phyloP scores from a whole-genome alignment of 2,888 invertebrate genomes.

The Ophion ventricosus region DNA sequence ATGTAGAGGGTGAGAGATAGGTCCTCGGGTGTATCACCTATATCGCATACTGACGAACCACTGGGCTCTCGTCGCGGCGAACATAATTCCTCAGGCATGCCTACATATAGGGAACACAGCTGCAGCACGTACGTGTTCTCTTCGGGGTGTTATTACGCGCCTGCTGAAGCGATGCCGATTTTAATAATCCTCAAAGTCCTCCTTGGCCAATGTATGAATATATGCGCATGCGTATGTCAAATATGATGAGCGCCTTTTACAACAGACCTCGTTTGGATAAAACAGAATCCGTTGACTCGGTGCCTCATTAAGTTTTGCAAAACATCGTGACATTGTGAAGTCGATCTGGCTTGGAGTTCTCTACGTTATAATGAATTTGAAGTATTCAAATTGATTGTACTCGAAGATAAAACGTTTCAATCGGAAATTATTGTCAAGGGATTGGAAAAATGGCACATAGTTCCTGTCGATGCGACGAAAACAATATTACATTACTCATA shows the following conservation, averaged over 20 bases:
- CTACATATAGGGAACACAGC: slow-evolving; percentile 36
- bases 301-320: neutral
- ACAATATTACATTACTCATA: neutral
- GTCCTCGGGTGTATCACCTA: slow-evolving; percentile 2
- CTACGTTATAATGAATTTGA: neutral
- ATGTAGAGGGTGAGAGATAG: slow-evolving; percentile 10
- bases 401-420: neutral
- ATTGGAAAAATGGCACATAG: neutral
- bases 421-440: neutral
- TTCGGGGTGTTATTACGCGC: slow-evolving; percentile 23
- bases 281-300: neutral
- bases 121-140: slow-evolving; percentile 46
- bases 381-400: neutral
- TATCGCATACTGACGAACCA: slow-evolving; percentile 18
- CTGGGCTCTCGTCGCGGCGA: slow-evolving; percentile 22
- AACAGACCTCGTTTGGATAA: neutral
- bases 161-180: slow-evolving; percentile 21
- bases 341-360: neutral
- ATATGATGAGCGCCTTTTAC: neutral
- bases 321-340: neutral
- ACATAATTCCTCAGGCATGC: slow-evolving; percentile 45
- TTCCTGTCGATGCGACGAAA: neutral
- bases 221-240: neutral
- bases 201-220: slow-evolving; percentile 8
- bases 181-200: slow-evolving; percentile 13